Evolutionary conservation across 2,113 vertebrate species (phyloP).

Genomic region (Xerus inauris): DNA sequence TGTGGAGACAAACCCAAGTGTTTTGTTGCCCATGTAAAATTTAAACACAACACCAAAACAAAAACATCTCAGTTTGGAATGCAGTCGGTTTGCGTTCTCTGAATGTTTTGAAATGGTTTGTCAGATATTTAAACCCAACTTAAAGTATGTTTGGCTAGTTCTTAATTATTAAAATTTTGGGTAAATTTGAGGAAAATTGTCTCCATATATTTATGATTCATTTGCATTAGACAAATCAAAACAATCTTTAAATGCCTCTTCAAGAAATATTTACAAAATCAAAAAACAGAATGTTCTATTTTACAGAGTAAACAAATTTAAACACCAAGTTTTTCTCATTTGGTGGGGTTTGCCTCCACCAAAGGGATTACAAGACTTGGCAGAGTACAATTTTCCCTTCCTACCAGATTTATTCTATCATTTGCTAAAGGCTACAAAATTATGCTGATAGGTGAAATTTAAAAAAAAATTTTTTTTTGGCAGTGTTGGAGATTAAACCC

Average conservation of each 20-base stretch:
- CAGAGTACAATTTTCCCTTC: neutral
- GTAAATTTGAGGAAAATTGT: constrained; percentile 39
- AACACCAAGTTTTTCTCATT: constrained; percentile 28
- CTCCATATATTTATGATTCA: constrained; percentile 29
- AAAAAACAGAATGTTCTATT: constrained; percentile 52
- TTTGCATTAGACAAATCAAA: constrained; percentile 60
- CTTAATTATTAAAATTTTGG: constrained; percentile 68
- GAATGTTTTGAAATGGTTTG: constrained; percentile 61
- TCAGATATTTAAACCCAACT: constrained; percentile 33
- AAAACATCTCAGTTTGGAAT: constrained; percentile 55
- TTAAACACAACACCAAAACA: constrained; percentile 66
- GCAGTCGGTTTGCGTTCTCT: constrained; percentile 21
- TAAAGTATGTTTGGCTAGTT: constrained; percentile 5
- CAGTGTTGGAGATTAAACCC: neutral
- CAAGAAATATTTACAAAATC: constrained; percentile 42
- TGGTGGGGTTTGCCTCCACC: constrained; percentile 13
- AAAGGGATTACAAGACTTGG: constrained; percentile 35
- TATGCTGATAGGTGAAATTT: neutral
- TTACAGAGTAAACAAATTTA: constrained; percentile 48
- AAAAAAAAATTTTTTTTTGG: too few relatives aligned
- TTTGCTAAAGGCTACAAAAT: neutral
- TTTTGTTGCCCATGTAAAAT: constrained; percentile 52
- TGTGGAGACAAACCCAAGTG: constrained; percentile 27
- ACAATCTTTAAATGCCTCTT: constrained; percentile 22
- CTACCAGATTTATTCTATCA: neutral